Percentiles rank a stretch among this genome's conserved stretches.
Conservation (phyloP, 2,113 vertebrate species). For the Hippotragus niger region DNA sequence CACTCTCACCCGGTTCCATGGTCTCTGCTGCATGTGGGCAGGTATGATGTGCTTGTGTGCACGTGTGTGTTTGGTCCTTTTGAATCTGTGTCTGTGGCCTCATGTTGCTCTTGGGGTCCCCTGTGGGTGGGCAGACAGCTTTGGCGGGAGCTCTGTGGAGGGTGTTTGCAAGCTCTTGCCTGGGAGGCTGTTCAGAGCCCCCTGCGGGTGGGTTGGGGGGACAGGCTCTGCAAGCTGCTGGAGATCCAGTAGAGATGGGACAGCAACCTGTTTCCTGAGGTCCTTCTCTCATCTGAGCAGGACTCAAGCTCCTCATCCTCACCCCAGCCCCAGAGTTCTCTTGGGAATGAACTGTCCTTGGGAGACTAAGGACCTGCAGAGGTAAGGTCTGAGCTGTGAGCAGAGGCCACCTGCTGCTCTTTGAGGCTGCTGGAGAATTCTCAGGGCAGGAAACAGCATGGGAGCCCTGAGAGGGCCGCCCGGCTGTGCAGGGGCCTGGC, state of each 20-base stretch:
- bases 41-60: neutral
- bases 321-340: no score
- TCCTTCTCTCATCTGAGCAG: neutral
- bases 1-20: neutral
- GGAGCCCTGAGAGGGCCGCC: neutral
- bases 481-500: neutral
- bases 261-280: neutral
- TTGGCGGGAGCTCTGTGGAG: neutral
- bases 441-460: neutral
- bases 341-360: neutral
- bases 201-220: neutral
- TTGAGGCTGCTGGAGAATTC: neutral
- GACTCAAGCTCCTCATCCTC: neutral
- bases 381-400: neutral
- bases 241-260: neutral
- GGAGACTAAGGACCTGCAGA: no score
- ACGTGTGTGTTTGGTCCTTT: neutral
- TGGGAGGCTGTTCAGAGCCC: neutral
- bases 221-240: neutral
- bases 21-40: neutral
- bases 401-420: no score
- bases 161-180: neutral
- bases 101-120: neutral
- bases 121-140: neutral
- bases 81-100: neutral